Evolutionary conservation across 2,888 invertebrate species (phyloP).

Genomic region (Andrena marginata): DNA sequence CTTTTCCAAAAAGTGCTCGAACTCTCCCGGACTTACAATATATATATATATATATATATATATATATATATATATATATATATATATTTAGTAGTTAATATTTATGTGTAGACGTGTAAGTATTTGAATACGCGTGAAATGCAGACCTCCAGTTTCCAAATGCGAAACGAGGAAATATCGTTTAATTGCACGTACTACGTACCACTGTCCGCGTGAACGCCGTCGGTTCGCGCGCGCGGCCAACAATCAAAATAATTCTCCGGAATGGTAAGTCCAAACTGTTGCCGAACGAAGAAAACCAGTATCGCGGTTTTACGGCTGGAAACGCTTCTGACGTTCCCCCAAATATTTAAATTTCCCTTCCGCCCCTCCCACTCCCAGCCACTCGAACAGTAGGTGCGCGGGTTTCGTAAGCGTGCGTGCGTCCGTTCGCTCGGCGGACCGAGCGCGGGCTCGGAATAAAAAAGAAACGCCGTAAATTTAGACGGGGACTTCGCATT

Average conservation of each 20-base stretch:
- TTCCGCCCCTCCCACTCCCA: neutral
- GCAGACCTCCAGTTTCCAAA: too few relatives aligned
- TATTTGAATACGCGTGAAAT: too few relatives aligned
- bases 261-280: conserved; percentile 6
- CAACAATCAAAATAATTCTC: conserved; percentile 59
- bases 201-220: conserved; percentile 38
- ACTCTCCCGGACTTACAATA: too few relatives aligned
- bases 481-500: neutral
- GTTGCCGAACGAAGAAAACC: conserved; percentile 50
- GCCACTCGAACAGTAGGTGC: conserved; percentile 17
- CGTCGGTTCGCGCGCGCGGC: conserved; percentile 39
- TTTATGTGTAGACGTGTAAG: too few relatives aligned
- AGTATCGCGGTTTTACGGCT: conserved; percentile 47
- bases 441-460: neutral
- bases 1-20: too few relatives aligned
- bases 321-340: conserved; percentile 49
- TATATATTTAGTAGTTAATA: too few relatives aligned
- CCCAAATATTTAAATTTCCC: conserved; percentile 57
- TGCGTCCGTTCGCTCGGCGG: neutral
- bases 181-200: conserved; percentile 18
- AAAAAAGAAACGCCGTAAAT: conserved; percentile 37
- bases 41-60: too few relatives aligned
- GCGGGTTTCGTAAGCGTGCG: conserved; percentile 47
- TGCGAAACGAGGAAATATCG: too few relatives aligned
- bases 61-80: too few relatives aligned